Conservation (phyloP, 2,888 invertebrate species). For the Pyralis farinalis region DNA sequence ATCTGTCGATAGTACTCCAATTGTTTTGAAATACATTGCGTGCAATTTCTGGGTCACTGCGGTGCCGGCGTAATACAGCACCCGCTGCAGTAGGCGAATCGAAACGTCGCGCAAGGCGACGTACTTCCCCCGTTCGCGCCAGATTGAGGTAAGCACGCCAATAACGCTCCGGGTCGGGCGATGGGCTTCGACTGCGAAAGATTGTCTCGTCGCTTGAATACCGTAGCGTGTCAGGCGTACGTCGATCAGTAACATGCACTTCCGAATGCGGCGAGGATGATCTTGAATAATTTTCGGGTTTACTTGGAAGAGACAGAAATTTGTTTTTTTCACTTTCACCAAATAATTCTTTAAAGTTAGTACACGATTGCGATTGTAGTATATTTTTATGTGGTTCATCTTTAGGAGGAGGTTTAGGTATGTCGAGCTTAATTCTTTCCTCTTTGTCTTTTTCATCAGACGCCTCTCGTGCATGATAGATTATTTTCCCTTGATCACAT, state of each 20-base stretch:
- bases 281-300: slow-evolving; percentile 64
- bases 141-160: slow-evolving; percentile 86
- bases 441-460: slow-evolving; percentile 68
- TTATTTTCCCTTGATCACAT: slow-evolving; percentile 63
- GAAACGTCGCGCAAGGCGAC: slow-evolving; percentile 88
- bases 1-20: slow-evolving; percentile 70
- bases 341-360: slow-evolving; percentile 90
- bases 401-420: slow-evolving; percentile 20
- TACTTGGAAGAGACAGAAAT: slow-evolving; percentile 77
- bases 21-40: slow-evolving; percentile 77
- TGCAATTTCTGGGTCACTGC: slow-evolving; percentile 90
- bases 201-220: slow-evolving; percentile 84
- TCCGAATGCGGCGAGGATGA: slow-evolving; percentile 80
- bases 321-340: slow-evolving; percentile 85
- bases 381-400: slow-evolving; percentile 42
- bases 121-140: slow-evolving; percentile 89
- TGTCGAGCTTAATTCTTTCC: slow-evolving; percentile 27
- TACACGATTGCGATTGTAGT: slow-evolving; percentile 84
- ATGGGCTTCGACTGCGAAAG: slow-evolving; percentile 86
- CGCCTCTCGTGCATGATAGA: slow-evolving; percentile 78
- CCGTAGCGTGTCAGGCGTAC: slow-evolving; percentile 74
- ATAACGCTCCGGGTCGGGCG: slow-evolving; percentile 87
- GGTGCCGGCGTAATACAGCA: slow-evolving; percentile 82
- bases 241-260: slow-evolving; percentile 63
- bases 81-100: slow-evolving; percentile 83